Evolutionary conservation across 2,113 vertebrate species (phyloP).

Genomic region (Panthera leo): DNA sequence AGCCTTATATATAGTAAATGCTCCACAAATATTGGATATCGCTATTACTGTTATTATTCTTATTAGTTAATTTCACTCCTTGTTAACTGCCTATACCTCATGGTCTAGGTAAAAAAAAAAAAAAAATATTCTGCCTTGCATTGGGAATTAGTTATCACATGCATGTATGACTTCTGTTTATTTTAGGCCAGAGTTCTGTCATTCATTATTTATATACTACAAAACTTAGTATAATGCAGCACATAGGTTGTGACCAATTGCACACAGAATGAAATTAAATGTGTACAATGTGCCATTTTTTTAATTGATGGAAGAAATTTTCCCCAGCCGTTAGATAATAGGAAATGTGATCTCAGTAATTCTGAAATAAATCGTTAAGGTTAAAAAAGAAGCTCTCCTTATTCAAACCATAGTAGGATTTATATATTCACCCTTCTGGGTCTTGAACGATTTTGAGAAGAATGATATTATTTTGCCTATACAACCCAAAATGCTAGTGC

Average conservation of each 20-base stretch:
- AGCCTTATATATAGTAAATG: not conserved
- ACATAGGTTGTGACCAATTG: not conserved
- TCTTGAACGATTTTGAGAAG: not conserved
- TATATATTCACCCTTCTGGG: not conserved
- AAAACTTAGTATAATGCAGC: not conserved
- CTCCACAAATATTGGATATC: not conserved
- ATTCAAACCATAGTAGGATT: not conserved
- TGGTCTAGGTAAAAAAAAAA: not conserved
- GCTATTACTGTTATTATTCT: not conserved
- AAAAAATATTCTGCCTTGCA: not conserved
- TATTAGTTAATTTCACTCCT: not conserved
- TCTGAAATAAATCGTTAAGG: not conserved
- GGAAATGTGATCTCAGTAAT: not conserved
- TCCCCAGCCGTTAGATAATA: not conserved
- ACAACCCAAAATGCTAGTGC: not conserved
- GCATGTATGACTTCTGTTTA: not conserved
- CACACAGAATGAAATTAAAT: not conserved
- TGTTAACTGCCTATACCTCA: not conserved
- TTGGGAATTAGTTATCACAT: not conserved
- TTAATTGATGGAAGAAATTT: not conserved
- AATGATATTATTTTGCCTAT: not conserved
- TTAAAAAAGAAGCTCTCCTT: not conserved
- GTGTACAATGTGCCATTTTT: not conserved
- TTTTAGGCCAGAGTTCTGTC: not conserved
- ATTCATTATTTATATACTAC: not conserved